Percentiles rank a stretch among this genome's conserved stretches.
Evolutionary conservation across 1,140 invertebrate genomes (phyloP).

Genomic region (Pomphorhynchus laevis): DNA sequence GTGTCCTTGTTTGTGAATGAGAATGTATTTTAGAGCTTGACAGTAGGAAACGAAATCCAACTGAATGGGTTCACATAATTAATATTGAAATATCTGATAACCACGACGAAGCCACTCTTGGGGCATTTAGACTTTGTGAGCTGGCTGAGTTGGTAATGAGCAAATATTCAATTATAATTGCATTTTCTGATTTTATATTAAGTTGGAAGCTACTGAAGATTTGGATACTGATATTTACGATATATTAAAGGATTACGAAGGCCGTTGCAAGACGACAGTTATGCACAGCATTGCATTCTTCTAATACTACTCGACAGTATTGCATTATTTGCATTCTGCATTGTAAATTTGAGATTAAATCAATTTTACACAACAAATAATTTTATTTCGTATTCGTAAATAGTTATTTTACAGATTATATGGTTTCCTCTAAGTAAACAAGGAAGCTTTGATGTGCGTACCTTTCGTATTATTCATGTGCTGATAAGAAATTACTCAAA

Average conservation of each 20-base stretch:
- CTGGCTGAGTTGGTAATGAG: conserved; percentile 40
- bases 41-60: conserved; percentile 4
- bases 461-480: too few relatives aligned
- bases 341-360: too few relatives aligned
- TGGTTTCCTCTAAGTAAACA: too few relatives aligned
- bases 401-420: too few relatives aligned
- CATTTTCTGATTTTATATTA: conserved; percentile 16
- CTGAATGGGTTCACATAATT: conserved; percentile 45
- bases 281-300: conserved; percentile 75
- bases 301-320: too few relatives aligned
- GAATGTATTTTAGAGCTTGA: conserved; percentile 3
- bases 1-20: too few relatives aligned
- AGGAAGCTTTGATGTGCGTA: too few relatives aligned
- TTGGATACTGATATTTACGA: conserved; percentile 93
- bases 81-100: conserved; percentile 99
- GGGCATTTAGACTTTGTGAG: conserved; percentile 85
- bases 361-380: too few relatives aligned
- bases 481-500: too few relatives aligned
- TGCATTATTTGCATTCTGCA: too few relatives aligned
- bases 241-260: conserved; percentile 66
- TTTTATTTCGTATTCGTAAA: too few relatives aligned
- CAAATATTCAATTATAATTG: not conserved
- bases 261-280: conserved; percentile 43
- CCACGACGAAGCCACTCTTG: conserved; percentile 94
- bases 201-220: conserved; percentile 56